Percentiles rank a stretch among this genome's conserved stretches.
Evolutionary conservation across 2,888 invertebrate genomes (phyloP).

Genomic region (Galerucella calmariensis): DNA sequence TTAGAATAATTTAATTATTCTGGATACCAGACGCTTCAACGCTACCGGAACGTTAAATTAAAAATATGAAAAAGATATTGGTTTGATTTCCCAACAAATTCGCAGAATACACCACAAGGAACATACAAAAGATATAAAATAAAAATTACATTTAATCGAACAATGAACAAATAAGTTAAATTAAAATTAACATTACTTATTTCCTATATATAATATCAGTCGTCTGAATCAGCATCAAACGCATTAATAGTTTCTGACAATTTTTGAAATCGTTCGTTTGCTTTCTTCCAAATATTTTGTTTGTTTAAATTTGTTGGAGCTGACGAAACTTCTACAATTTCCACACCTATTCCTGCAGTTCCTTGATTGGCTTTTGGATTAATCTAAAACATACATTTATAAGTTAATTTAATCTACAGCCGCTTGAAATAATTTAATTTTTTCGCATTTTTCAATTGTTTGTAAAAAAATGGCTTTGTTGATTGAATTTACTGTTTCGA

Average conservation of each 20-base stretch:
- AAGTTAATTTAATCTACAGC: neutral
- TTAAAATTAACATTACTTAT: neutral
- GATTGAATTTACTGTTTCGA: no score
- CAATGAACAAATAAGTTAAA: neutral
- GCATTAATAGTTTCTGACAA: constrained; percentile 45
- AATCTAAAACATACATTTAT: constrained; percentile 46
- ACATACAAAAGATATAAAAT: neutral
- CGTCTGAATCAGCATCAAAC: constrained; percentile 43
- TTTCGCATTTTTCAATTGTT: no score
- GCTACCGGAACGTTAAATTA: no score
- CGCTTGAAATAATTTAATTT: no score
- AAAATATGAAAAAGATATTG: no score
- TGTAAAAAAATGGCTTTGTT: no score
- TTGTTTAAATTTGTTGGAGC: constrained; percentile 40
- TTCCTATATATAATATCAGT: neutral
- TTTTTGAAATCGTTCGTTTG: constrained; percentile 57
- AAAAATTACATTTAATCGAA: neutral
- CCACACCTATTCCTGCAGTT: constrained; percentile 54
- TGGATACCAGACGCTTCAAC: no score
- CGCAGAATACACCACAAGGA: neutral
- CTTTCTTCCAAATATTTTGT: constrained; percentile 54
- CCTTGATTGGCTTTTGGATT: constrained; percentile 53
- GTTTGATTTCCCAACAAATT: no score
- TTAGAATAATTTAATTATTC: no score
- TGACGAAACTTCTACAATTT: constrained; percentile 21